Evolutionary conservation across 2,113 vertebrate genomes (phyloP).

Genomic region (Pagrus major): DNA sequence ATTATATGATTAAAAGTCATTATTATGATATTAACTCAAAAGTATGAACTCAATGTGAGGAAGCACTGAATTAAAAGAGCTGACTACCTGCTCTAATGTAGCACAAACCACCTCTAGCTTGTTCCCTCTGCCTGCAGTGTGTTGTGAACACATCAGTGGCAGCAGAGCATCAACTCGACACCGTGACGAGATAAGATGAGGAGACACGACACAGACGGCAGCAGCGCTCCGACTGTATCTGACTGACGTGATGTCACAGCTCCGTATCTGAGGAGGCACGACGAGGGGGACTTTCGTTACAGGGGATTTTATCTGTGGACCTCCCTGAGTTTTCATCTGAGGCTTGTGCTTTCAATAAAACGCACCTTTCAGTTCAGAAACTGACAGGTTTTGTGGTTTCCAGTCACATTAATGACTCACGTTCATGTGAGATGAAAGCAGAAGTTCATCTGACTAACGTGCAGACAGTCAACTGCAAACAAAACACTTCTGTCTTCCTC

Average conservation of each 20-base stretch:
- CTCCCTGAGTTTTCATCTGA: not conserved
- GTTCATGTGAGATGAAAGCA: not conserved
- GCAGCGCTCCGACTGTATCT: constrained; percentile 1
- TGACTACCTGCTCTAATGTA: too few relatives aligned
- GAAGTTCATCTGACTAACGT: not conserved
- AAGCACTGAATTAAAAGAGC: too few relatives aligned
- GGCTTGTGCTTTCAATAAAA: too few relatives aligned
- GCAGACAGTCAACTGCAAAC: not conserved
- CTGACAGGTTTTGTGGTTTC: not conserved
- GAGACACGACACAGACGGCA: constrained; percentile 18
- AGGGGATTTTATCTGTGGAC: not conserved
- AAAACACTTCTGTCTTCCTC: not conserved
- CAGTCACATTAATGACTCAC: not conserved
- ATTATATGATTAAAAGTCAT: too few relatives aligned
- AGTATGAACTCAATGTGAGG: too few relatives aligned
- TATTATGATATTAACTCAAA: too few relatives aligned
- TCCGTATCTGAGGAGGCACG: not conserved
- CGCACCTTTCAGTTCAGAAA: not conserved
- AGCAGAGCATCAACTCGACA: not conserved
- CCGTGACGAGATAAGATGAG: constrained; percentile 21
- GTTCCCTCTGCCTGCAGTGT: too few relatives aligned
- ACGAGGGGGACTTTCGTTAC: not conserved
- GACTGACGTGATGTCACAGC: not conserved
- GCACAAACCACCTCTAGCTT: not conserved
- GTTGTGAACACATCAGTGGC: not conserved